Conservation (phyloP, 92 coral and sea anemone species). For the Meandrina meandrites region DNA sequence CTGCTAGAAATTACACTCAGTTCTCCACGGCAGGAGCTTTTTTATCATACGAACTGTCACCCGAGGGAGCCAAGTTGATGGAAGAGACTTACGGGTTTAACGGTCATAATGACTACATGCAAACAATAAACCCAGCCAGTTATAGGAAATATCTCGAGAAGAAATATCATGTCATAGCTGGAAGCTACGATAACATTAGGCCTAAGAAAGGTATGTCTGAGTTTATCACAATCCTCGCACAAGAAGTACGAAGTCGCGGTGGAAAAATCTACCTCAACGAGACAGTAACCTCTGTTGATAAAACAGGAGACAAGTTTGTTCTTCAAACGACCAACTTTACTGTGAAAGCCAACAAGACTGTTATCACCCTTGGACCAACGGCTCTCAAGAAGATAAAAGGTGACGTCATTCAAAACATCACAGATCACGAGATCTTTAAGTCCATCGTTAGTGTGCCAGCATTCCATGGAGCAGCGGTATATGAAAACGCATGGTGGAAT, state of each 20-base stretch:
- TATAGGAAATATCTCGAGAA: neutral
- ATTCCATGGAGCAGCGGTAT: slow-evolving; percentile 45
- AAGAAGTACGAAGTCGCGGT: neutral
- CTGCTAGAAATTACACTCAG: neutral
- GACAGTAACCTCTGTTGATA: slow-evolving; percentile 13
- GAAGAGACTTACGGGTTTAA: slow-evolving; percentile 22
- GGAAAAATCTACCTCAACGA: slow-evolving; percentile 27
- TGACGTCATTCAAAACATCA: slow-evolving; percentile 20
- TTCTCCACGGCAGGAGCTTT: slow-evolving; percentile 29
- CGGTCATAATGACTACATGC: slow-evolving; percentile 17
- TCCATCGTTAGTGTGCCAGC: slow-evolving; percentile 46
- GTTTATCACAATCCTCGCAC: neutral
- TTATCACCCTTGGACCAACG: slow-evolving; percentile 10
- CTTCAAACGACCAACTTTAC: slow-evolving; percentile 19
- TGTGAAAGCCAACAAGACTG: slow-evolving; percentile 31
- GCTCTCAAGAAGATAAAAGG: slow-evolving; percentile 35
- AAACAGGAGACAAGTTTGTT: slow-evolving; percentile 6
- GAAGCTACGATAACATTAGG: rapidly evolving
- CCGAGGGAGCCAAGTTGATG: slow-evolving; percentile 33
- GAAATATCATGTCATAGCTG: neutral
- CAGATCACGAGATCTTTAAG: slow-evolving; percentile 15
- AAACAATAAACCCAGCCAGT: slow-evolving; percentile 20
- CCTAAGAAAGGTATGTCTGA: slow-evolving; percentile 25
- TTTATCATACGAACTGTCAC: slow-evolving; percentile 23
- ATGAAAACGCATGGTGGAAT: slow-evolving; percentile 36